Conservation (phyloP, 92 coral and sea anemone species). For the Porites rus region DNA sequence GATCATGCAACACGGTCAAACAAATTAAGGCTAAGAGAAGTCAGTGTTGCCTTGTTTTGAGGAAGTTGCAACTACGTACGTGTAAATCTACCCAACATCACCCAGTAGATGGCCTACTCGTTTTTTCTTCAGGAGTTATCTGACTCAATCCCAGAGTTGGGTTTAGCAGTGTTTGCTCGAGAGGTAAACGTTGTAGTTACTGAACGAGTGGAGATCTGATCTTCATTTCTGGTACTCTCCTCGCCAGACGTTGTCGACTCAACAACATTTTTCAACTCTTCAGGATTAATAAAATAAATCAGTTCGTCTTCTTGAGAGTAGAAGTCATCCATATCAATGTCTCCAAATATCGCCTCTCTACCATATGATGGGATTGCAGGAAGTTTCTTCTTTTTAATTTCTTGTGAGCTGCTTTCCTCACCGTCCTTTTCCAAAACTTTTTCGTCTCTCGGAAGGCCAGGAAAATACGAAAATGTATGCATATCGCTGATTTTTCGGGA, state of each 20-base stretch:
- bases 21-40: too few species aligned
- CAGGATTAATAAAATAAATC: constrained; percentile 73
- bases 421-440: constrained; percentile 32
- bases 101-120: too few species aligned
- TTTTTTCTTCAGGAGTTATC: background rate
- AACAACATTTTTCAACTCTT: constrained; percentile 65
- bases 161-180: constrained; percentile 4
- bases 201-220: constrained; percentile 7
- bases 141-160: background rate
- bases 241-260: constrained; percentile 54
- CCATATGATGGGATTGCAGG: constrained; percentile 23
- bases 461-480: constrained; percentile 75
- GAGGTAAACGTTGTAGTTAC: constrained; percentile 22
- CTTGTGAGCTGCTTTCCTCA: background rate
- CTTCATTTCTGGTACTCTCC: constrained; percentile 26
- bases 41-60: too few species aligned
- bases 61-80: too few species aligned
- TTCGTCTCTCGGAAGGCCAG: constrained; percentile 65
- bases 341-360: constrained; percentile 76
- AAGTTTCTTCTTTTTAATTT: constrained; percentile 19
- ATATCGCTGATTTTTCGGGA: constrained; percentile 52
- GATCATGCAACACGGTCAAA: too few species aligned
- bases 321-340: constrained; percentile 84
- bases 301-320: constrained; percentile 81
- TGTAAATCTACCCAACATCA: too few species aligned